Percentiles rank a stretch among this genome's conserved stretches.
phyloP scores from a whole-genome alignment of 53 echinoderm and acorn worm genomes.

The Echinometra lucunter region DNA sequence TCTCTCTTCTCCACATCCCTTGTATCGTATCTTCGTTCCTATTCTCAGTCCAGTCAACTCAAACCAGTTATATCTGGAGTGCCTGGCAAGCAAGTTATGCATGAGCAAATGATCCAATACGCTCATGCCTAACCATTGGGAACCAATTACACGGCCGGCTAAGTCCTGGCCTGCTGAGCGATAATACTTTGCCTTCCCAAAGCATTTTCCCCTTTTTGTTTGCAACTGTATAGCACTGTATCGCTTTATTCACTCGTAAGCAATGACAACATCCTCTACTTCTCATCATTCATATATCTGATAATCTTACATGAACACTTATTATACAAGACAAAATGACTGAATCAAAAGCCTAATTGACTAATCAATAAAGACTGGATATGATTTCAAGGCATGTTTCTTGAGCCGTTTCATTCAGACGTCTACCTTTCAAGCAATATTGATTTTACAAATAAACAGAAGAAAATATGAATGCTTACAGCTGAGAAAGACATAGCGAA shows the following conservation, averaged over 20 bases:
- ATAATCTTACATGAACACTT: neutral
- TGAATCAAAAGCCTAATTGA: neutral
- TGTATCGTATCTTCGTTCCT: neutral
- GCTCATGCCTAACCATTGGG: neutral
- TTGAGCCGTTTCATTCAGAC: neutral
- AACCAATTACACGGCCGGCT: conserved; percentile 36
- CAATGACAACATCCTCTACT: neutral
- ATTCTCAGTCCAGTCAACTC: neutral
- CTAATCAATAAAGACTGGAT: neutral
- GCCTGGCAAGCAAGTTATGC: neutral
- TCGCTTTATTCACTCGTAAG: neutral
- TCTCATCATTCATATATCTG: neutral
- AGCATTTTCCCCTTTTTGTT: neutral
- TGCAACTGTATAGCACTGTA: neutral
- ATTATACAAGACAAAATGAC: neutral
- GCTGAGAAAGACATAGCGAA: too few relatives aligned
- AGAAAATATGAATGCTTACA: too few relatives aligned
- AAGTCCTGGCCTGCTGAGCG: neutral
- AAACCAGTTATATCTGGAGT: neutral
- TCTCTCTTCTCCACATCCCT: neutral
- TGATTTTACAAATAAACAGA: too few relatives aligned
- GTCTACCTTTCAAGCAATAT: neutral
- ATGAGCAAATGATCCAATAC: conserved; percentile 32
- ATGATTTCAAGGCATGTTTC: neutral
- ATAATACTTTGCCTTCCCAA: neutral